Base-by-base conservation (phyloP, 2,888 invertebrate species). In the Drosophila diplacantha region DNA sequence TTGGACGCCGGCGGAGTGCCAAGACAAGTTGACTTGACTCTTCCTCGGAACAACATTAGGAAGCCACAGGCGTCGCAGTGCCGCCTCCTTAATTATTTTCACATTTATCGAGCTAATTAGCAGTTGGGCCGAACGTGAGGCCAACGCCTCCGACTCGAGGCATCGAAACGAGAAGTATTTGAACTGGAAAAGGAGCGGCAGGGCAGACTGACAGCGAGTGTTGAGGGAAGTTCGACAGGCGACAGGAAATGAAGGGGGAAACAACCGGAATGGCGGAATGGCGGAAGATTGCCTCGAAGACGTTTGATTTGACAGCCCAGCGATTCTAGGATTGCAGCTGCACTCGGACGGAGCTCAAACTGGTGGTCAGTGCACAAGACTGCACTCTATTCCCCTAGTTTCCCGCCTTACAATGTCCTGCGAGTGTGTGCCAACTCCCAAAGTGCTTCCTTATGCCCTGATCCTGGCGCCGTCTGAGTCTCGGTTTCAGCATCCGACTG, bases 21-120 rank as follows among this genome's bases (percentile, higher is more conserved):
- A 50, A 44, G 32, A 18, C 39, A 47, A 22, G 24, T 31, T n/a
- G 22, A 31, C 41, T 47, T 22, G n/a, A 9, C 22, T 9, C 49
- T 39, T 34, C 9, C 12, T 9, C 35, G 18, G 41, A 52, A 58
- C 56, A 50, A 35, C 50, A 52, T 58, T 66, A 43, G 37, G 4
- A n/a, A 16, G 18, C 49, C 11, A 26, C 46, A 34, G 63, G 58
- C 53, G 43, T 60, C 37, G 20, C 35, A 47, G 54, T 20, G 11
- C 34, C 26, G 26, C 24, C 46, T 32, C 35, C 61, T 47, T 53
- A 71, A 72, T 54, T 59, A 75, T 73, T 76, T 80, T 46, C 60
- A 56, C 72, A 82, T 80, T 82, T 84, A 76, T 74, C 61, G 77
- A 62, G 61, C 69, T 68, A 84, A 84, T 78, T 84, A 84, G 76